Evolutionary conservation across 2,113 vertebrate genomes (phyloP).

Genomic region (Scatophagus argus): DNA sequence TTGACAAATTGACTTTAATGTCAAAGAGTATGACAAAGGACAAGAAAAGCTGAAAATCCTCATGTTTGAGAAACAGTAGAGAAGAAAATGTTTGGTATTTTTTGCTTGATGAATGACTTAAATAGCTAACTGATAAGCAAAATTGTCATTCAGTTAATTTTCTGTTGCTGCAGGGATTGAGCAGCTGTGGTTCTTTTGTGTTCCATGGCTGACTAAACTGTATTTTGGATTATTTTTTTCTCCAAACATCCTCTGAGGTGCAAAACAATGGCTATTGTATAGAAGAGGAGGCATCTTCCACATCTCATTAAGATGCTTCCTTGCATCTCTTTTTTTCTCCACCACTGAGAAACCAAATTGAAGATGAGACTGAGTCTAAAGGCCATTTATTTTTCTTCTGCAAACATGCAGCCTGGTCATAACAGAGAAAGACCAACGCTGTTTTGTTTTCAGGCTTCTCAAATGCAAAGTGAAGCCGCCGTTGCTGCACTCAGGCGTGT

Average conservation of each 20-base stretch:
- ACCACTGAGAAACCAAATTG: constrained; percentile 37
- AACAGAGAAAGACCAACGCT: not conserved
- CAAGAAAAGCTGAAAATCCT: constrained; percentile 6
- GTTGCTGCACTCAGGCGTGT: constrained; percentile 6
- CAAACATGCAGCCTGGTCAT: constrained; percentile 21
- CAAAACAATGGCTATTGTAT: constrained; percentile 57
- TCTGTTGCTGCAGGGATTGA: not conserved
- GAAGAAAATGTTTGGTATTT: not conserved
- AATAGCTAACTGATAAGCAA: constrained; percentile 30
- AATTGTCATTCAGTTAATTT: constrained; percentile 20
- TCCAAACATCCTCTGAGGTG: constrained; percentile 18
- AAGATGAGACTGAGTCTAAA: constrained; percentile 57
- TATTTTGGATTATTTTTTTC: constrained; percentile 51
- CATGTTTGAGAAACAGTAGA: not conserved
- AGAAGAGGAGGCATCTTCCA: constrained; percentile 20
- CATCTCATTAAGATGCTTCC: constrained; percentile 58
- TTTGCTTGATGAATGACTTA: not conserved
- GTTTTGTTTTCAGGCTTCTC: constrained; percentile 15
- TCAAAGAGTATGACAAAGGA: not conserved
- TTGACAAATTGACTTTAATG: constrained; percentile 23
- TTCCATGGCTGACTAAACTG: constrained; percentile 47
- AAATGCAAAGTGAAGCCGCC: constrained; percentile 13
- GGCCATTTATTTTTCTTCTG: constrained; percentile 41
- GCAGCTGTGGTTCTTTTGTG: constrained; percentile 12
- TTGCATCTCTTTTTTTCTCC: constrained; percentile 43